A percentile compares a stretch with the other conserved stretches of the same genome.
Conservation (phyloP, 1,140 invertebrate genomes). For the Eubasilissa regina region DNA sequence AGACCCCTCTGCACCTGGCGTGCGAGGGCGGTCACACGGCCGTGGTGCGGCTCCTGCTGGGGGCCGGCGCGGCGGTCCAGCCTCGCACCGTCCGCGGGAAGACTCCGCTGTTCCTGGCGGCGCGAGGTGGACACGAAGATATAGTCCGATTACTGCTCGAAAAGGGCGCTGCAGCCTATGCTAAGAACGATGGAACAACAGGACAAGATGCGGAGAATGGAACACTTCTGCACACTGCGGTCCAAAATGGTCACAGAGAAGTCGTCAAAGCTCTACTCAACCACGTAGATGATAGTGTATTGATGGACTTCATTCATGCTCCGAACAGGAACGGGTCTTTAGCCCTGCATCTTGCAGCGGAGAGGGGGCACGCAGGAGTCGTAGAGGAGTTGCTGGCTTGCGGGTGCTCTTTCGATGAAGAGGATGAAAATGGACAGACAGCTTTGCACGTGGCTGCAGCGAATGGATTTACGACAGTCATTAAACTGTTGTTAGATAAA, state of each 20-base stretch:
- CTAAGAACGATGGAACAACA: not conserved
- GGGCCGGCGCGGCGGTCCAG: not conserved
- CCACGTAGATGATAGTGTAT: not conserved
- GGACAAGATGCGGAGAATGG: not conserved
- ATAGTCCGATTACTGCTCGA: not conserved
- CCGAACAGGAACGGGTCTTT: not conserved
- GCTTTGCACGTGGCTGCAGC: not conserved
- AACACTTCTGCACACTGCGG: not conserved
- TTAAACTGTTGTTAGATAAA: not conserved
- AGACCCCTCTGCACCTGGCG: not conserved
- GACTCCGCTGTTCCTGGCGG: not conserved
- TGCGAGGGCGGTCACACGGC: not conserved
- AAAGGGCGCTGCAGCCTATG: not conserved
- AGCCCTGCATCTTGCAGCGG: not conserved
- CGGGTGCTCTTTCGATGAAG: not conserved
- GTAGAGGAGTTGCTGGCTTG: not conserved
- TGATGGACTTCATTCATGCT: not conserved
- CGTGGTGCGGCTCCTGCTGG: not conserved
- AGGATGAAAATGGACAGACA: not conserved
- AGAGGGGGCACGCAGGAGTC: not conserved
- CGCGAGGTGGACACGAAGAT: not conserved
- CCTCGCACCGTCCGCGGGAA: not conserved
- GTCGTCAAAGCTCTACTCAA: conserved; percentile 5
- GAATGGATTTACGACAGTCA: not conserved
- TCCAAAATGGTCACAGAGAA: not conserved